phyloP scores from a whole-genome alignment of 2,113 vertebrate species.

The Eurystomus gularis region DNA sequence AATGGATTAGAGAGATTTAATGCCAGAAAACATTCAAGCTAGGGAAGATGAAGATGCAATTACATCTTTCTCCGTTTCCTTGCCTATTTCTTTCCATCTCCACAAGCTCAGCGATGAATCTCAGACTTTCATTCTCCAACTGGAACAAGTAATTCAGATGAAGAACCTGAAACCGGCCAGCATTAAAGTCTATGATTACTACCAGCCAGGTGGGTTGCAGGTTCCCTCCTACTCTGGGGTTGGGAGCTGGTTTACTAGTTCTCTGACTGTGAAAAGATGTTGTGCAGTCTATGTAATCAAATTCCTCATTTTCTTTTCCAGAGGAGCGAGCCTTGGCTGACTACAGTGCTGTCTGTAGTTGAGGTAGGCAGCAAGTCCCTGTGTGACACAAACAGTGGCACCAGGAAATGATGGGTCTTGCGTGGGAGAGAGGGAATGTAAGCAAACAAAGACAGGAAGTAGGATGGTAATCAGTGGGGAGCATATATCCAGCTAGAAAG shows the following conservation, averaged over 20 bases:
- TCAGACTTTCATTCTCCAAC: constrained; percentile 66
- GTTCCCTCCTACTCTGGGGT: background rate
- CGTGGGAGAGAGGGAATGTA: background rate
- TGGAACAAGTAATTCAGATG: constrained; percentile 72
- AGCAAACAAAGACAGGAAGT: background rate
- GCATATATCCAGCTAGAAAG: background rate
- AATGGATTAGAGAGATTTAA: background rate
- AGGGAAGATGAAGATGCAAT: background rate
- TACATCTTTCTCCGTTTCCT: background rate
- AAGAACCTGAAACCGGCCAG: constrained; percentile 81
- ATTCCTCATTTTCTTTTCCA: background rate
- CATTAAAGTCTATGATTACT: constrained; percentile 87
- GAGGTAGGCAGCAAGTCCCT: constrained; percentile 33
- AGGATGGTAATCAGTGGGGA: background rate
- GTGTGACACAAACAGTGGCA: background rate
- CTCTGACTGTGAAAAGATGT: background rate
- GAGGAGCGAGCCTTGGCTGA: constrained; percentile 43
- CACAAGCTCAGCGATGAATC: constrained; percentile 56
- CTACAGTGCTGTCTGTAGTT: constrained; percentile 38
- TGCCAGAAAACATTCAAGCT: background rate
- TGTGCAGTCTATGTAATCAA: background rate
- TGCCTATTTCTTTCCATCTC: background rate
- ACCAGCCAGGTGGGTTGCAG: constrained; percentile 79
- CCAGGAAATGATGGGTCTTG: background rate
- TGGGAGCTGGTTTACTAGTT: background rate